Conservation (phyloP, 37 sponge, comb jelly and placozoan species). For the Haliclona indistincta region DNA sequence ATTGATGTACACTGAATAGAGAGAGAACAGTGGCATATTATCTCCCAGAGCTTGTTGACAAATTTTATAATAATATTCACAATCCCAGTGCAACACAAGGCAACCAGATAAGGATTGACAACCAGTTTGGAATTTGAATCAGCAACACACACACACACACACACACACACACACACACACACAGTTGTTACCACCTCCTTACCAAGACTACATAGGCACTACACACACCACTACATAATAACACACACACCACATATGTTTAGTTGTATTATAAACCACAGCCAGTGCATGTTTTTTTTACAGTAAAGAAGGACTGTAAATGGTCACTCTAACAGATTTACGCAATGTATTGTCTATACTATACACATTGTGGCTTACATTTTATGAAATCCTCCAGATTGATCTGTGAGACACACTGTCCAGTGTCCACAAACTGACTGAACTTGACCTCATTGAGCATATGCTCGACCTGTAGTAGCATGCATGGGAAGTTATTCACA, state of each 20-base stretch:
- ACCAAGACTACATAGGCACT: too few relatives aligned
- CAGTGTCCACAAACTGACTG: conserved; percentile 88
- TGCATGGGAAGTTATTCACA: background rate
- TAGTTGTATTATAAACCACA: too few relatives aligned
- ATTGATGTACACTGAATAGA: conserved; percentile 84
- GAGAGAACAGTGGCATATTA: background rate
- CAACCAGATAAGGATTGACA: background rate
- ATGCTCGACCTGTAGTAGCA: conserved; percentile 73
- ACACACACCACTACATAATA: too few relatives aligned
- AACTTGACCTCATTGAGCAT: conserved; percentile 98
- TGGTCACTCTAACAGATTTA: too few relatives aligned
- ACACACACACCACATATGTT: too few relatives aligned
- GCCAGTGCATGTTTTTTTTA: too few relatives aligned
- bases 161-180: background rate
- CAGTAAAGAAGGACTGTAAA: too few relatives aligned
- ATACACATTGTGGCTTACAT: conserved; percentile 46
- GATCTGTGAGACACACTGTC: conserved; percentile 63
- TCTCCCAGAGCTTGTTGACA: too few relatives aligned
- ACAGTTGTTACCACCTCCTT: background rate
- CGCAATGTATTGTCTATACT: too few relatives aligned
- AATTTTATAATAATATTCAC: too few relatives aligned
- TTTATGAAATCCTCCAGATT: conserved; percentile 79
- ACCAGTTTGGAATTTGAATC: background rate
- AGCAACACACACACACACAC: conserved; percentile 2
- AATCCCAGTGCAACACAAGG: too few relatives aligned